Percentiles rank a stretch among this genome's conserved stretches.
phyloP scores from a whole-genome alignment of 2,797 vertebrate genomes.

The Eutrigla gurnardus region DNA sequence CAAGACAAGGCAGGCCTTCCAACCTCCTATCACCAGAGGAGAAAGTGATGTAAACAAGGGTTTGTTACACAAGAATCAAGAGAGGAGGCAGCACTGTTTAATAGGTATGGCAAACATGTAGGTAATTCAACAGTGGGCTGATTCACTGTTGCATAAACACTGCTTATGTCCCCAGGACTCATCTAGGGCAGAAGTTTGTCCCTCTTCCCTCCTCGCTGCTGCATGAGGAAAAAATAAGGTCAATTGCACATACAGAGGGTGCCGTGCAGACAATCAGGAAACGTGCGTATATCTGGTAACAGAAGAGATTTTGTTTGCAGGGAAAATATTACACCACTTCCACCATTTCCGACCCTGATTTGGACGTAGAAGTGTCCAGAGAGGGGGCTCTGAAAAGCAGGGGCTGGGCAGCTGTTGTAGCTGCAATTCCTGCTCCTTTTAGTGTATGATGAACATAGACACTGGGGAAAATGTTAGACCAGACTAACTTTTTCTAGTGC shows the following conservation, averaged over 20 bases:
- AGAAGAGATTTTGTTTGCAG: background rate
- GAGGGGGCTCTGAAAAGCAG: background rate
- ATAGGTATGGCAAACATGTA: constrained; percentile 29
- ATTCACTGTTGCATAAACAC: constrained; percentile 39
- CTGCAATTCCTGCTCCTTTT: background rate
- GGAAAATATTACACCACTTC: background rate
- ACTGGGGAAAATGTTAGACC: background rate
- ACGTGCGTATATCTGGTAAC: background rate
- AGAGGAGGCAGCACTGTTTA: constrained; percentile 30
- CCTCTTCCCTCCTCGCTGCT: constrained; percentile 12
- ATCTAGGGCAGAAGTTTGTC: constrained; percentile 41
- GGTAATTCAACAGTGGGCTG: constrained; percentile 30
- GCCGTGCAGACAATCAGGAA: constrained; percentile 8
- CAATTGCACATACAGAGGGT: constrained; percentile 13
- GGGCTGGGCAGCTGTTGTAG: constrained; percentile 1
- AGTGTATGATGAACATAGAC: constrained; percentile 6
- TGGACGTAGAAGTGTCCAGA: background rate
- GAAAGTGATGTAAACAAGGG: background rate
- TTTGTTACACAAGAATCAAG: constrained; percentile 50
- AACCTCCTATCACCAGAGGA: background rate
- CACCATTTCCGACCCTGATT: background rate
- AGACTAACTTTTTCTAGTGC: background rate
- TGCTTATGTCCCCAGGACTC: constrained; percentile 16
- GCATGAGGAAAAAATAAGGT: constrained; percentile 33
- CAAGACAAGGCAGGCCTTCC: background rate